Evolutionary conservation across 2,888 invertebrate species (phyloP).

Genomic region (Hydrotaea cyrtoneurina): DNA sequence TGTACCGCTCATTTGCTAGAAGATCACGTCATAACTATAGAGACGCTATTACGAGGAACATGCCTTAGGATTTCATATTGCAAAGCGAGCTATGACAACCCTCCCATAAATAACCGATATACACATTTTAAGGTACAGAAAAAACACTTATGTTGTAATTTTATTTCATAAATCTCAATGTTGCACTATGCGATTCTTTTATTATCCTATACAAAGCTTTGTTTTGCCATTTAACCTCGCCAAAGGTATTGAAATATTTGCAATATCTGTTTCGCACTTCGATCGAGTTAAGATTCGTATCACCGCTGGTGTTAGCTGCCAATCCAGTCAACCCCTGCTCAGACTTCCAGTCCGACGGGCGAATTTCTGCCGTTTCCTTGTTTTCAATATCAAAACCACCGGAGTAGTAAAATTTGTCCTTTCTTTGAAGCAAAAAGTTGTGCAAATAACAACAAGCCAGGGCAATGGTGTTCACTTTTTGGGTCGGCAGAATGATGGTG

Average conservation of each 20-base stretch:
- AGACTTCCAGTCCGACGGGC: not conserved
- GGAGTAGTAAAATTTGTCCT: not conserved
- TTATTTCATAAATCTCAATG: too few relatives aligned
- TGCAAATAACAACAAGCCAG: not conserved
- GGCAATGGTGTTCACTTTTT: not conserved
- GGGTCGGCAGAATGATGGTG: not conserved
- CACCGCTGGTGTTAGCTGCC: too few relatives aligned
- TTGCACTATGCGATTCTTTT: too few relatives aligned
- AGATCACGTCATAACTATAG: too few relatives aligned
- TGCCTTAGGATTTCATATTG: too few relatives aligned
- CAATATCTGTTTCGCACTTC: not conserved
- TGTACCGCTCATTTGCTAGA: too few relatives aligned
- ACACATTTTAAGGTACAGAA: too few relatives aligned
- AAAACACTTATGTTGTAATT: too few relatives aligned
- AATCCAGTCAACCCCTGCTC: not conserved
- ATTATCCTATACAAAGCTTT: not conserved
- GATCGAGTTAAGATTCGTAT: not conserved
- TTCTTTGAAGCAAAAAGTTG: not conserved
- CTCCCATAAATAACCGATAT: too few relatives aligned
- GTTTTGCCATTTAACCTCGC: not conserved
- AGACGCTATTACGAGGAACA: too few relatives aligned
- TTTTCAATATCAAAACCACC: not conserved
- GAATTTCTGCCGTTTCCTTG: not conserved
- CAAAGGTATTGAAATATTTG: constrained; percentile 3
- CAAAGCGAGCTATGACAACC: too few relatives aligned